Conservation (phyloP, 1,140 invertebrate species). For the Dryas iulia region DNA sequence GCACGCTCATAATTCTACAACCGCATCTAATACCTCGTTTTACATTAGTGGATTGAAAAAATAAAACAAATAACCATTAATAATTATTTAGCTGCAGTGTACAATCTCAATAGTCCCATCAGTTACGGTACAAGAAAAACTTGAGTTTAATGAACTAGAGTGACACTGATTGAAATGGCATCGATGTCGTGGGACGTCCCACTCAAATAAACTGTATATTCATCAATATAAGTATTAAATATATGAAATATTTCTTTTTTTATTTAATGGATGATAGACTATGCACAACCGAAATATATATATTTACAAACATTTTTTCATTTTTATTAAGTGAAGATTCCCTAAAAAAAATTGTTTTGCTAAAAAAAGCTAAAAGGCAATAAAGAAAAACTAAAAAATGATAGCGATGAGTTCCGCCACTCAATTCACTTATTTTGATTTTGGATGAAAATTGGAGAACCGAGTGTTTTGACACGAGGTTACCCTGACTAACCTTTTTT, state of each 20-base stretch:
- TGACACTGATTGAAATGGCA: conserved; percentile 35
- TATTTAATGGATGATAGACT: no score
- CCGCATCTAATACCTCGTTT: background rate
- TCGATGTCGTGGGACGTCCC: conserved; percentile 23
- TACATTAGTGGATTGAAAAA: background rate
- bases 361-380: no score
- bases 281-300: no score
- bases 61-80: background rate
- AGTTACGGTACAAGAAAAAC: conserved; percentile 16
- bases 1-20: background rate
- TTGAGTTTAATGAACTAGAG: conserved; percentile 37
- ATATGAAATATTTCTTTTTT: no score
- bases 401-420: no score
- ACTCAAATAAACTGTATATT: conserved; percentile 3
- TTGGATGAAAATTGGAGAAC: no score
- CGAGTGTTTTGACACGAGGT: background rate
- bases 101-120: background rate
- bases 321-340: no score
- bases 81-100: background rate
- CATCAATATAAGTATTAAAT: no score
- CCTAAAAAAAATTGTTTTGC: no score
- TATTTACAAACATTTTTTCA: no score
- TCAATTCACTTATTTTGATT: no score
- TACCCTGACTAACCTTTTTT: background rate
- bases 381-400: no score